These are phyloP conservation scores for Cyrtonyx montezumae DNA, from an alignment of 2,113 vertebrate genomes.

Conservation along the genomic window DNA sequence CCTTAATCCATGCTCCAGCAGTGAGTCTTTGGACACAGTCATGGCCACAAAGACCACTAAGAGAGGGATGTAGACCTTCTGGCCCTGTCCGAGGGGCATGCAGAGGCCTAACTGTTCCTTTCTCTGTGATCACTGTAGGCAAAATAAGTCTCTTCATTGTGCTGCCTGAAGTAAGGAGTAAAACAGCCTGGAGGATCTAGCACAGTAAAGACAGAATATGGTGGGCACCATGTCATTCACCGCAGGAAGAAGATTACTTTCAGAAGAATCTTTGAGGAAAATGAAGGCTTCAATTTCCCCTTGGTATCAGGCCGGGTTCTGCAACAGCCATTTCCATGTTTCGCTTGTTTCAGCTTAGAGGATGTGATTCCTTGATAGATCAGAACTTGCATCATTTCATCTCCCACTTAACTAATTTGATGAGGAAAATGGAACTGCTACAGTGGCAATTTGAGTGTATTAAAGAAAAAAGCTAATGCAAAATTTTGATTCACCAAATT, in stretches of 20 bases:
- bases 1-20: neutral
- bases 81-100: accelerated
- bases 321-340: neutral
- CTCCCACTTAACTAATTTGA: conserved; percentile 55
- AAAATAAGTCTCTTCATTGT: neutral
- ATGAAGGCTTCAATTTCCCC: neutral
- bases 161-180: accelerated
- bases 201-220: neutral
- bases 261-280: neutral
- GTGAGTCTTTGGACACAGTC: accelerated
- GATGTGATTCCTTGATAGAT: neutral
- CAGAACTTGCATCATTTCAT: conserved; percentile 39
- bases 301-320: neutral
- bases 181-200: neutral
- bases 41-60: neutral
- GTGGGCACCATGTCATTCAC: neutral
- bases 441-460: conserved; percentile 20
- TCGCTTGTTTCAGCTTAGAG: neutral
- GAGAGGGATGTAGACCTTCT: neutral
- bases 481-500: conserved; percentile 68
- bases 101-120: neutral
- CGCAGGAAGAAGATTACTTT: neutral
- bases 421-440: conserved; percentile 42
- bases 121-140: accelerated
- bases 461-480: conserved; percentile 45